Base-by-base conservation (phyloP, 2,797 vertebrate genomes). In the Acipenser oxyrinchus region DNA sequence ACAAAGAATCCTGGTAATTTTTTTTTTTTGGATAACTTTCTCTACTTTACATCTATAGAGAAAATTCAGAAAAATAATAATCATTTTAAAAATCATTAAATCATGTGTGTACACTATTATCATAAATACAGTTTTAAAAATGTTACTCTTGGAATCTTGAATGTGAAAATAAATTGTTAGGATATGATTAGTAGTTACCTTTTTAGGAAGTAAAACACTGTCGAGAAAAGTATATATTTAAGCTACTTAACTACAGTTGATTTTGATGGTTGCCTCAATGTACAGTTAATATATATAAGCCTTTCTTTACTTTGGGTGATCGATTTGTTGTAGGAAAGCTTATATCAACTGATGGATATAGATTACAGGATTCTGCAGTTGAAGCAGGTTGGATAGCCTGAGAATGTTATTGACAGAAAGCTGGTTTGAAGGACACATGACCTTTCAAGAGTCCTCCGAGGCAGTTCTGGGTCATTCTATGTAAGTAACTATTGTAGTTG, bases 241-340 rank as follows among this genome's bases (percentile, higher is more conserved):
- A 58, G 55, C 6, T 7, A 58, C 55, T 58, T n/a, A 10, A 58
- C 51, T 7, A 68, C 23, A 52, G 59, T 68, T 76, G 66, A 77
- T 69, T 81, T 80, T 62, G 65, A 76, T 62, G 69, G 73, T 76
- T 74, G 66, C 72, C 75, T 70, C 74, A 63, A 72, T 66, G 51
- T 66, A 48, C 51, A 86, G 78, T 82, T 82, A 80, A 80, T 76
- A 75, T 70, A 68, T 69, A 74, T 74, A 79, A 79, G 75, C 77
- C 73, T 73, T 74, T 71, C 75, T 75, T 79, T 66, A 68, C 75
- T 78, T 63, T 69, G 67, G 75, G 73, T 76, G 86, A 86, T 77
- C 78, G 84, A 90, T 87, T 79, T 69, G 50, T 51, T 71, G 62
- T 68, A 67, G 8, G 67, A 59, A 77, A 72, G 49, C 68, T 85